Evolutionary conservation across 2,888 invertebrate species (phyloP).

Genomic region (Silvanus unidentatus): DNA sequence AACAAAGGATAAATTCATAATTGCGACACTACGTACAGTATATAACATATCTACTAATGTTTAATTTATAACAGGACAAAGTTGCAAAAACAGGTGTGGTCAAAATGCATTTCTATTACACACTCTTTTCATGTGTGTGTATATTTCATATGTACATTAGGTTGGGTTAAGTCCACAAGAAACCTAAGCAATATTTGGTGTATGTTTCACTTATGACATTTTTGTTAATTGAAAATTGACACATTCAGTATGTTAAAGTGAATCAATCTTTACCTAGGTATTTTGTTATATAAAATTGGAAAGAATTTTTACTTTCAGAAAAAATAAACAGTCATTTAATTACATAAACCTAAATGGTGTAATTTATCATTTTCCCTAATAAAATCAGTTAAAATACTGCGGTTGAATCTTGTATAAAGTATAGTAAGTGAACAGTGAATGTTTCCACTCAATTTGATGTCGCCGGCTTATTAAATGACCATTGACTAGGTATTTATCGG

Average conservation of each 20-base stretch:
- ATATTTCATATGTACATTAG: too few species aligned
- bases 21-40: not conserved
- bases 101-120: slow-evolving; percentile 19
- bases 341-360: not conserved
- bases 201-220: too few species aligned
- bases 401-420: not conserved
- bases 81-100: slow-evolving; percentile 25
- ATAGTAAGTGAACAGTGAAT: not conserved
- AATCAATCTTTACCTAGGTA: too few species aligned
- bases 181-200: too few species aligned
- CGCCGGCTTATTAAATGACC: not conserved
- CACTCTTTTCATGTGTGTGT: too few species aligned
- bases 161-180: too few species aligned
- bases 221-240: too few species aligned
- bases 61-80: slow-evolving; percentile 26
- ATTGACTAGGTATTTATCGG: slow-evolving; percentile 1
- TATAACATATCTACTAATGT: slow-evolving; percentile 24
- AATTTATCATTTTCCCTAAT: not conserved
- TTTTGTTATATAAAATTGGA: too few species aligned
- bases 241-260: too few species aligned
- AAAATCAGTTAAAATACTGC: slow-evolving; percentile 1
- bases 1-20: too few species aligned
- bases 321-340: too few species aligned
- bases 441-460: slow-evolving; percentile 2
- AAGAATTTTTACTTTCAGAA: too few species aligned